Conservation (phyloP, 2,888 invertebrate genomes). For the Lochmaea capreae region DNA sequence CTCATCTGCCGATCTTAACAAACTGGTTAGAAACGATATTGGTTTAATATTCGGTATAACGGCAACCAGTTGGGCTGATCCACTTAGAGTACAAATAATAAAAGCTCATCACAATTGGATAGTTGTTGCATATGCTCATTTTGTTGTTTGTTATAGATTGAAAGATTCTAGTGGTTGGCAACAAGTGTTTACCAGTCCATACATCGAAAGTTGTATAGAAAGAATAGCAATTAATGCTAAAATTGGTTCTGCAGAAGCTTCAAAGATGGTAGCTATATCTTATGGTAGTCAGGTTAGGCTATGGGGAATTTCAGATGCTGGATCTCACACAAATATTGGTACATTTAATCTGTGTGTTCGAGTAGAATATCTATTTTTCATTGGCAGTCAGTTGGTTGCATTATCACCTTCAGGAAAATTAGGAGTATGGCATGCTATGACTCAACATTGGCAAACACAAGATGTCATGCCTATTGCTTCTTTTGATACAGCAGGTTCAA, state of each 20-base stretch:
- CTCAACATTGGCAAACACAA: slow-evolving; percentile 98
- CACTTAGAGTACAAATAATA: slow-evolving; percentile 89
- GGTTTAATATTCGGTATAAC: slow-evolving; percentile 75
- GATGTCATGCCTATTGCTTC: slow-evolving; percentile 96
- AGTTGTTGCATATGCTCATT: slow-evolving; percentile 95
- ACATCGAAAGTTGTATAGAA: slow-evolving; percentile 90
- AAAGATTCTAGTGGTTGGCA: slow-evolving; percentile 98
- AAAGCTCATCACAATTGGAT: slow-evolving; percentile 99
- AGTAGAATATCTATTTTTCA: slow-evolving; percentile 96
- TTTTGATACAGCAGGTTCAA: slow-evolving; percentile 97
- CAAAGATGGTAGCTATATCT: slow-evolving; percentile 87
- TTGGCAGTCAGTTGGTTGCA: slow-evolving; percentile 97
- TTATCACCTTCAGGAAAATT: slow-evolving; percentile 92
- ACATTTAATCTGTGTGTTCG: slow-evolving; percentile 92
- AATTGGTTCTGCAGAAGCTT: slow-evolving; percentile 70
- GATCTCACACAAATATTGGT: slow-evolving; percentile 79
- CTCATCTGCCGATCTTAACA: slow-evolving; percentile 81
- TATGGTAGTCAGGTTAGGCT: slow-evolving; percentile 81
- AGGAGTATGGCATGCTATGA: slow-evolving; percentile 99
- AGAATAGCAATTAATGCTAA: slow-evolving; percentile 89
- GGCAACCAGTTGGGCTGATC: slow-evolving; percentile 81
- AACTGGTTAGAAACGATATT: slow-evolving; percentile 77
- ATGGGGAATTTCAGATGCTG: slow-evolving; percentile 85
- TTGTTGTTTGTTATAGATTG: slow-evolving; percentile 94
- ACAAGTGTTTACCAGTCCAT: slow-evolving; percentile 91